These are phyloP conservation scores for Galagoides demidoff DNA, from an alignment of 2,797 vertebrate genomes.

Conservation along the genomic window DNA sequence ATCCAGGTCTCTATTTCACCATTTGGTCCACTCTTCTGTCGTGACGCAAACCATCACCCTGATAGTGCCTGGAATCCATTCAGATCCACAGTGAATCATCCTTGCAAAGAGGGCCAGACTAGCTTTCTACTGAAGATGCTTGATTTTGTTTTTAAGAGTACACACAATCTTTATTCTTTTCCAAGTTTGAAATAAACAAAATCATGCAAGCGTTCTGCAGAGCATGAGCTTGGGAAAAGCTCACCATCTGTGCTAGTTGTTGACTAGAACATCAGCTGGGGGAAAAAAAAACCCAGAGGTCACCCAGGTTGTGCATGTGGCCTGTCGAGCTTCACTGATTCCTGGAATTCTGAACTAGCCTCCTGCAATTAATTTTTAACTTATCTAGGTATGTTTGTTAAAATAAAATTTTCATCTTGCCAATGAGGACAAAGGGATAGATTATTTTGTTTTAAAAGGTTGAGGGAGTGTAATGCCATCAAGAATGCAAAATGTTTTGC, in stretches of 20 bases:
- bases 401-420: constrained; percentile 47
- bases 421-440: neutral
- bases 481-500: neutral
- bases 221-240: constrained; percentile 57
- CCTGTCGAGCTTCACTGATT: constrained; percentile 68
- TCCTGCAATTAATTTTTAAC: constrained; percentile 84
- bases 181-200: constrained; percentile 26
- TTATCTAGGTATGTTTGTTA: constrained; percentile 55
- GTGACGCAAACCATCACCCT: neutral
- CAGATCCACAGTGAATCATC: too few relatives aligned
- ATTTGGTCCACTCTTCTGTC: neutral
- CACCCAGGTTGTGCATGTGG: constrained; percentile 30
- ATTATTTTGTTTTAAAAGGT: constrained; percentile 33
- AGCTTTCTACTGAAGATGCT: neutral
- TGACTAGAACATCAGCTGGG: constrained; percentile 49
- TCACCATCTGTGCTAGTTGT: constrained; percentile 62
- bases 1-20: neutral
- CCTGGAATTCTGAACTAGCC: constrained; percentile 78
- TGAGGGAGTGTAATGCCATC: neutral
- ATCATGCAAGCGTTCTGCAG: constrained; percentile 38
- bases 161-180: neutral
- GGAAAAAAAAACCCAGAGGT: constrained; percentile 25
- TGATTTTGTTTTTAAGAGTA: neutral
- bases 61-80: neutral
- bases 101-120: neutral